Percentiles rank a stretch among this genome's conserved stretches.
These are phyloP conservation scores for Astyanax mexicanus DNA, from an alignment of 2,797 vertebrate species.

Conservation along the genomic window DNA sequence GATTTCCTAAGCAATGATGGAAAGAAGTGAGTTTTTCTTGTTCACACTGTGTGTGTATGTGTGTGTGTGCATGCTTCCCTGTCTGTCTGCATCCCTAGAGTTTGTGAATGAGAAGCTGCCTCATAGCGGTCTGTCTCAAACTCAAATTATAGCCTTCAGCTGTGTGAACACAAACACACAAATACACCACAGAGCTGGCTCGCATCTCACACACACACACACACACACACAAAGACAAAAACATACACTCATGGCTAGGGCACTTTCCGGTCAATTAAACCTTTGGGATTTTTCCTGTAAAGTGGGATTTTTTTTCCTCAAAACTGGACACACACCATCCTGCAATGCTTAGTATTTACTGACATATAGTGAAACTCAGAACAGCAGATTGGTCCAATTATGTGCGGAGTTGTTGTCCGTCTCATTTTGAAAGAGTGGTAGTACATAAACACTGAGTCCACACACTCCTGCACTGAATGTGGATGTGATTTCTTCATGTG, in stretches of 20 bases:
- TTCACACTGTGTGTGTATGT: constrained; percentile 1
- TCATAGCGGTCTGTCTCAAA: constrained; percentile 39
- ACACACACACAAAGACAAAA: constrained; percentile 54
- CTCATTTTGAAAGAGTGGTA: too few relatives aligned
- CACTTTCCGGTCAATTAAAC: constrained; percentile 50
- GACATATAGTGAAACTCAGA: not conserved
- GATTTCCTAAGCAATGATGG: not conserved
- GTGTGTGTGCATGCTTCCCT: constrained; percentile 10
- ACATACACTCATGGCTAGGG: constrained; percentile 13
- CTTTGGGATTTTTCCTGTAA: constrained; percentile 29
- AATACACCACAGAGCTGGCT: constrained; percentile 46
- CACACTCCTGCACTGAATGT: too few relatives aligned
- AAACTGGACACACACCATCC: constrained; percentile 11
- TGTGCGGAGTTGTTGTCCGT: too few relatives aligned
- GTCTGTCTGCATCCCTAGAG: constrained; percentile 17
- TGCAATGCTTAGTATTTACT: not conserved
- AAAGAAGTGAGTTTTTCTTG: not conserved
- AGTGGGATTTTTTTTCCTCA: constrained; percentile 4
- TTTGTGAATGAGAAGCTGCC: constrained; percentile 39
- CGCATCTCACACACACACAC: constrained; percentile 6
- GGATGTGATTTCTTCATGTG: too few relatives aligned
- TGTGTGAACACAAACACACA: constrained; percentile 60
- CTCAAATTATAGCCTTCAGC: constrained; percentile 51
- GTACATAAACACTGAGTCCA: too few relatives aligned
- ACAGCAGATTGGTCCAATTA: too few relatives aligned